Base-by-base conservation (phyloP, 2,888 invertebrate genomes). In the Prosopocoilus inquinatus region DNA sequence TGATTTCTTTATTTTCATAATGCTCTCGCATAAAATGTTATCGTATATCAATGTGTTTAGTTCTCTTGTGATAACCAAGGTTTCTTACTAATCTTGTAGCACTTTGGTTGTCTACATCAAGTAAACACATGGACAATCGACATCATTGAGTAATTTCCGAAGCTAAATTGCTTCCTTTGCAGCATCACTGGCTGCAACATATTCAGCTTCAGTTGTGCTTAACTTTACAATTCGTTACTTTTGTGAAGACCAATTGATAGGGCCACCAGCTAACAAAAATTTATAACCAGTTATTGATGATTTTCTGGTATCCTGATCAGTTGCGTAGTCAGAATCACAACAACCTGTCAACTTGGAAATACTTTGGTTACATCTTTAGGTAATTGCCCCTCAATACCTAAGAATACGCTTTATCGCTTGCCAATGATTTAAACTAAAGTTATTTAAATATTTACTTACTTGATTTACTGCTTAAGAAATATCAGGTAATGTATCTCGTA, bases 121-220 rank as follows among this genome's bases (percentile, higher is more conserved):
- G 20, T n/a, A n/a, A 20, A 5, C 5, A 3, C 20, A 20, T 20
- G 4, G 20, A 20, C 5, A 20, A 4, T 20, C 13, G 11, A 52
- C 2, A 11, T 53, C 15, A 2, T 11, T 20, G 9, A 48, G 9
- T 2, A 48, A 35, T 9, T 35, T 28, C 4, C 13, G 43, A 11
- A 43, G 5, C 53, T 34, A 48, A 3, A 72, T 57, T 5, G 65
- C 15, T 48, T 71, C 70, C 49, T 64, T 63, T 7, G 62, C 53
- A 8, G 61, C 64, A 50, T 64, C 63, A 55, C 64, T 65, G 4
- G 66, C 70, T 12, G 71, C 69, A 9, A 71, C 64, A 39, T 67
- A 61, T 51, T 71, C 69, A 0, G 70, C 60, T 54, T 65, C 62
- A 5, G 67, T 71, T n/a, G 70, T 67, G 0, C 68, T 71, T 20